A percentile compares a stretch with the other conserved stretches of the same genome.
Conservation (phyloP, 2,888 invertebrate genomes). For the Orthonychiurus folsomi region DNA sequence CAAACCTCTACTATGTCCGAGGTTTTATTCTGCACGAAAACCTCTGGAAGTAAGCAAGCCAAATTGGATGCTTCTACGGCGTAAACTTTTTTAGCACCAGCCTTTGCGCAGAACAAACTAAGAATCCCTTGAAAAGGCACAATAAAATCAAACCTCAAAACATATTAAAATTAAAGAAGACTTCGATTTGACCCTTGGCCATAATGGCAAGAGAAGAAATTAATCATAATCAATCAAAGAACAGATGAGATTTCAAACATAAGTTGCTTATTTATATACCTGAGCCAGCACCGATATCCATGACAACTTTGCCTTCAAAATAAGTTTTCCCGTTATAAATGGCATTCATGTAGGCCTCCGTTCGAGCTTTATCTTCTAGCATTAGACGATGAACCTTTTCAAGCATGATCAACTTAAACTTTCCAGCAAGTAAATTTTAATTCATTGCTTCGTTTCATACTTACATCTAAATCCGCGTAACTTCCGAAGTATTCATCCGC, state of each 20-base stretch:
- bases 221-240: too few relatives aligned
- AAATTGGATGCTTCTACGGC: conserved; percentile 73
- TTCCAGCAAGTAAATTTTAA: conserved; percentile 32
- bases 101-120: conserved; percentile 78
- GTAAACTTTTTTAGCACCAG: conserved; percentile 79
- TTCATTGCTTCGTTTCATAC: conserved; percentile 26
- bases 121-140: conserved; percentile 56
- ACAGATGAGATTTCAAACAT: neutral
- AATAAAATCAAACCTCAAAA: neutral
- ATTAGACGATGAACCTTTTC: conserved; percentile 67
- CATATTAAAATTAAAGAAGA: neutral
- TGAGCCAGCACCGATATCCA: conserved; percentile 79
- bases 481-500: conserved; percentile 55
- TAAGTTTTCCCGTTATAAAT: conserved; percentile 56
- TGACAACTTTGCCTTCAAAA: conserved; percentile 67
- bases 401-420: conserved; percentile 19
- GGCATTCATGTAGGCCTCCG: conserved; percentile 68
- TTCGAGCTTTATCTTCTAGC: conserved; percentile 67
- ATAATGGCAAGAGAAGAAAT: too few relatives aligned
- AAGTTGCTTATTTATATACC: conserved; percentile 44
- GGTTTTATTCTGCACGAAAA: conserved; percentile 60
- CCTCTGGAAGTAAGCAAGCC: conserved; percentile 55
- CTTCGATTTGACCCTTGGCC: too few relatives aligned
- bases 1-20: too few relatives aligned
- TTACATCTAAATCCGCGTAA: conserved; percentile 68